Evolutionary conservation across 2,113 vertebrate species (phyloP), one percentile per base, ranked within the genome.

Genomic region (Colaptes auratus): DNA sequence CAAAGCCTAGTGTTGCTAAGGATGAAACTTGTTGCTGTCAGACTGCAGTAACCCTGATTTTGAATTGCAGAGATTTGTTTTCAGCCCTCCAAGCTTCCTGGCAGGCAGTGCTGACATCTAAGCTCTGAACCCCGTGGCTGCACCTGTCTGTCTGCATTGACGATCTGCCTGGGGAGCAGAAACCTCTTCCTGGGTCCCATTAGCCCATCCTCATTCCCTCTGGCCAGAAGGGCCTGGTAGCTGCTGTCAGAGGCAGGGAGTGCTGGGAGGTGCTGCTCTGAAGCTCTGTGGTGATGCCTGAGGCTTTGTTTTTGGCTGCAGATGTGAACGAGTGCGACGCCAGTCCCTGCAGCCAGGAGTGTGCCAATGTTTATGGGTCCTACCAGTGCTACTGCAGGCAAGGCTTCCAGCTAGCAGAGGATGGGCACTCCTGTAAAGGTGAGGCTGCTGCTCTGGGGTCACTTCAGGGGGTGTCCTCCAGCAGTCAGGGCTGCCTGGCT

Each of bases 321-420:
- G 99, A 99, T 82, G 85, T 99, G 85, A 99, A 99, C 5, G 99
- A 99, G 90, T 99, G 99, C 16, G 98, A 98, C 36, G 91, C 94
- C 35, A 98, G 92, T 39, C 98, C 98, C 35, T 99, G 99, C 94
- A 98, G 98, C 97, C 99, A 99, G 95, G 99, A 99, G 77, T 99
- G 99, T 18, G 98, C 98, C 95, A 99, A 99, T 72, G 98, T 99
- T 79, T 99, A 99, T 1, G 98, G 99, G 58, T 99, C 99, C 53
- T 99, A 99, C 89, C 99, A 99, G 94, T 99, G 99, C 89, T 99
- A 99, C 97, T 99, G 99, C 91, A 98, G 98, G 75, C 98, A 98
- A 89, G 99, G 99, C 17, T 99, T 98, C 97, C 98, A 98, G 97
- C 97, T 99, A 85, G 98, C 98, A 12, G 98, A 99, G 84, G 99